A percentile compares a stretch with the other conserved stretches of the same genome.
Evolutionary conservation across 2,888 invertebrate species (phyloP).

Genomic region (Chalcis sispes): DNA sequence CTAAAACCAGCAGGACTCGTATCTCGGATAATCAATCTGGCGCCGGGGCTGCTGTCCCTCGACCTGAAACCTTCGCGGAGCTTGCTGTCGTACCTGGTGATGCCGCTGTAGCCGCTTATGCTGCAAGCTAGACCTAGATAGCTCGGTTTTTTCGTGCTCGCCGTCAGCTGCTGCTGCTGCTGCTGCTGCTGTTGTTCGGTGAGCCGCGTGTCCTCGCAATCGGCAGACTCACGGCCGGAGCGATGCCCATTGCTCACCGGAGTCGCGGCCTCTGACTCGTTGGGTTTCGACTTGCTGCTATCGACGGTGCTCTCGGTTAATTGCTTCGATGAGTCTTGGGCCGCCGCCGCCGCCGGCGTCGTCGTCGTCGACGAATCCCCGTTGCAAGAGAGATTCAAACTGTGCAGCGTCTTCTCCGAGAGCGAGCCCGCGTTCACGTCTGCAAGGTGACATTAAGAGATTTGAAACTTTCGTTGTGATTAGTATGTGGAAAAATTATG

Average conservation of each 20-base stretch:
- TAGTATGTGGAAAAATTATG: no score
- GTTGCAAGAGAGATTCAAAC: constrained; percentile 76
- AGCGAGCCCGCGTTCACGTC: constrained; percentile 77
- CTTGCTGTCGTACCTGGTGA: constrained; percentile 91
- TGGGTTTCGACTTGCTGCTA: constrained; percentile 54
- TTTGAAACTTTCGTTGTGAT: no score
- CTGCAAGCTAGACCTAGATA: constrained; percentile 93
- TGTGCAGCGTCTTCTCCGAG: constrained; percentile 77
- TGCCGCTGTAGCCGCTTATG: constrained; percentile 92
- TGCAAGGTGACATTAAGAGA: no score
- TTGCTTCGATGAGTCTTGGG: constrained; percentile 48
- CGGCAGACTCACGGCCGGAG: not conserved
- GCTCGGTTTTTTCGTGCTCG: constrained; percentile 82
- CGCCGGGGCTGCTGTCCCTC: constrained; percentile 74
- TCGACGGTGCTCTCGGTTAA: constrained; percentile 45
- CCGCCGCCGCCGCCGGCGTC: constrained; percentile 69
- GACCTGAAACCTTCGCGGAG: constrained; percentile 81
- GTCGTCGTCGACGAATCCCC: constrained; percentile 63
- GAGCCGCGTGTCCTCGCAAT: no score
- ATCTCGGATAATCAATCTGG: constrained; percentile 72
- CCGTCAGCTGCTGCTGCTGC: constrained; percentile 68
- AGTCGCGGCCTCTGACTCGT: constrained; percentile 29
- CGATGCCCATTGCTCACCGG: constrained; percentile 45
- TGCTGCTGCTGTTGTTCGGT: constrained; percentile 7
- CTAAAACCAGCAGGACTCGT: constrained; percentile 73